A percentile compares a stretch with the other conserved stretches of the same genome.
Conservation (phyloP, 2,113 vertebrate species). For the Uria aalge region DNA sequence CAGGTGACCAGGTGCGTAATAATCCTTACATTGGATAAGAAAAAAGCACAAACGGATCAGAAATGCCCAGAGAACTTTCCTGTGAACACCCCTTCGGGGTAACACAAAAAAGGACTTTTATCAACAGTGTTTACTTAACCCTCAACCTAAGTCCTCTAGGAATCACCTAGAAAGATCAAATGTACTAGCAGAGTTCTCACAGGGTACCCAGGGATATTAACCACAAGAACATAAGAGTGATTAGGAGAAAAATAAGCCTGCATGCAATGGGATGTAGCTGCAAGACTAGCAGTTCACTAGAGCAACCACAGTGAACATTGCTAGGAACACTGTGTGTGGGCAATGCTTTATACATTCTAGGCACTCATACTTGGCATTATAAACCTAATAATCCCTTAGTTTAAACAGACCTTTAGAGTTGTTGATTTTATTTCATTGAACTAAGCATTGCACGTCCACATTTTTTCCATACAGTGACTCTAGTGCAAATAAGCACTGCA, state of each 20-base stretch:
- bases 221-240: neutral
- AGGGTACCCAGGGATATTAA: neutral
- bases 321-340: conserved; percentile 16
- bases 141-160: neutral
- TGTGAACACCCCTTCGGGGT: neutral
- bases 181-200: neutral
- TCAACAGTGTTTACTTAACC: neutral
- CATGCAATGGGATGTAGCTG: neutral
- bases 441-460: neutral
- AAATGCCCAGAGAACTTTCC: neutral
- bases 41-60: neutral
- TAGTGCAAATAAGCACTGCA: neutral
- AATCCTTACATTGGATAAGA: neutral
- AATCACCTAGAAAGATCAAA: neutral
- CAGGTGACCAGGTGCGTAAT: neutral
- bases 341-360: neutral
- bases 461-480: conserved; percentile 1
- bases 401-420: conserved; percentile 3
- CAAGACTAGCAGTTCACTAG: neutral
- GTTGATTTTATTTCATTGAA: conserved; percentile 19
- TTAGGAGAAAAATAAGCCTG: neutral
- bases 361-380: neutral
- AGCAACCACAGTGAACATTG: neutral
- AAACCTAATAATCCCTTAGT: conserved; percentile 31
- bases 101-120: neutral